Evolutionary conservation across 2,888 invertebrate genomes (phyloP), one percentile per base, ranked within the genome.

Genomic region (Agriotes lineatus): DNA sequence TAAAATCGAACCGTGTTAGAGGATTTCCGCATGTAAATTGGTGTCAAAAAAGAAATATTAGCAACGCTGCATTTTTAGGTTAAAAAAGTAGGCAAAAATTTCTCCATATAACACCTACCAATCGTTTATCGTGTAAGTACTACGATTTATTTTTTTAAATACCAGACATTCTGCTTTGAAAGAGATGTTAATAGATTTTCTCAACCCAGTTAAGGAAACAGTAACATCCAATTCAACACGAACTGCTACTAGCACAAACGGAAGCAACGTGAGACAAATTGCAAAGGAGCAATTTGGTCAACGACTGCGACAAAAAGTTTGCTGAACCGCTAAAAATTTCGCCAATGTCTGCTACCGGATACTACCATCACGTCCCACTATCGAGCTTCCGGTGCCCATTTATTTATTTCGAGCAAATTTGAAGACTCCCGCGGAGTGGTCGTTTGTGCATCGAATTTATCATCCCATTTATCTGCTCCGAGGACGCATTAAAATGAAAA

Each of bases 291-390:
- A 52, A 18, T 37, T 52, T 39, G 52, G 52, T 33, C 52, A 52
- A 25, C 52, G 52, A 52, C 25, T 22, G 22, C 45, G 44, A 45
- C 44, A 54, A 54, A 54, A 59, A 59, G 59, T 59, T 59, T 48
- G 59, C 44, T 59, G 59, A 59, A 59, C 59, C 45, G 7, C 35
- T 18, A 16, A 48, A 59, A 33, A 59, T 45, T 59, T 57, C 22
- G 44, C 33, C 30, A 59, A 57, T 25, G 20, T 39, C 22, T 22
- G 45, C 39, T 7, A 35, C 45, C 59, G 59, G 59, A 59, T 45
- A 45, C 57, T 30, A 44, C 59, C 33, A 52, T 30, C 35, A 52
- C 52, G 52, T 52, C 10, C 50, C n/a, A 33, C 16, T 14, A 19
- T 7, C 12, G 33, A 52, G 18, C 52, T 52, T 52, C 35, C 52